These are phyloP conservation scores for Meriones unguiculatus DNA, from an alignment of 2,113 vertebrate genomes.

Conservation along the genomic window DNA sequence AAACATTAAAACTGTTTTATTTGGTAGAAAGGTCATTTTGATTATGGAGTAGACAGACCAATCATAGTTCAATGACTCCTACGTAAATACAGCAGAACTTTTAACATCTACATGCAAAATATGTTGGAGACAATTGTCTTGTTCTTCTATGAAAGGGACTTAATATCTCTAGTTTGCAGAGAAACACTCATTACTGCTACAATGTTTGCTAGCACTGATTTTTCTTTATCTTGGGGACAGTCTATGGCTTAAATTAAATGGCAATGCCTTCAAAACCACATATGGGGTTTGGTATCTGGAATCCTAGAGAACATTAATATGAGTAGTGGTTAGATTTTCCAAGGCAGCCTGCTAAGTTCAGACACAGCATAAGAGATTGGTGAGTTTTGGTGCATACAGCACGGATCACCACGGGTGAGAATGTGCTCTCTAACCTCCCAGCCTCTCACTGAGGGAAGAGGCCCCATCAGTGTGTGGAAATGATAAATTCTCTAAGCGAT, in stretches of 20 bases:
- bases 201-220: background rate
- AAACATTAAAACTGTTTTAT: conserved; percentile 59
- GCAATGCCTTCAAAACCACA: conserved; percentile 33
- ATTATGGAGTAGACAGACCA: conserved; percentile 53
- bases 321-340: conserved; percentile 25
- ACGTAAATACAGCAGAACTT: conserved; percentile 8
- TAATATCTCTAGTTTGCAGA: background rate
- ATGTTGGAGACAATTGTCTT: background rate
- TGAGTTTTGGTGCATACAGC: background rate
- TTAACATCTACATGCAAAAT: conserved; percentile 28
- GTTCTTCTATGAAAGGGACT: background rate
- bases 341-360: conserved; percentile 1
- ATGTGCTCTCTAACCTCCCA: background rate
- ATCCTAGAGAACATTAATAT: conserved; percentile 19
- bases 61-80: conserved; percentile 42
- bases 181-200: background rate
- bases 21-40: conserved; percentile 58
- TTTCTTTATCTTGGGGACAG: conserved; percentile 14
- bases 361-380: background rate
- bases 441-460: background rate
- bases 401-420: background rate
- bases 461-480: conserved; percentile 8
- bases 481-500: background rate
- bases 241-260: background rate
- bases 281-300: conserved; percentile 29